Evolutionary conservation across 2,888 invertebrate species (phyloP).

Genomic region (Clostera curtula): DNA sequence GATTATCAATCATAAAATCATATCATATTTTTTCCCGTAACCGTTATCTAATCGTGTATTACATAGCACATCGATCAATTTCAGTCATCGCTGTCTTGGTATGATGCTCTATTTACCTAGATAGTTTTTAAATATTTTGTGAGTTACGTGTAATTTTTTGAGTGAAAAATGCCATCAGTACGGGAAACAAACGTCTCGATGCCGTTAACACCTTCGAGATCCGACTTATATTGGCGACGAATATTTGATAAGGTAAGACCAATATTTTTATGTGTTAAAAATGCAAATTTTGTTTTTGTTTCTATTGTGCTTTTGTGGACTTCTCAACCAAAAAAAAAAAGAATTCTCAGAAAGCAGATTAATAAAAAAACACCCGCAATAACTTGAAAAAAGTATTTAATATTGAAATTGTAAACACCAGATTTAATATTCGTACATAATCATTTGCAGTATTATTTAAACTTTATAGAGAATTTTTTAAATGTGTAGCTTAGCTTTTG

Average conservation of each 20-base stretch:
- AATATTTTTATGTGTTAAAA: constrained; percentile 3
- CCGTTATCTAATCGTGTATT: constrained; percentile 43
- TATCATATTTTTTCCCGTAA: constrained; percentile 21
- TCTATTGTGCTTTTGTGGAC: no score
- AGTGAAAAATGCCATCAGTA: constrained; percentile 53
- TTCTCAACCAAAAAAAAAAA: no score
- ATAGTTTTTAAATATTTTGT: constrained; percentile 24
- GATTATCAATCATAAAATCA: constrained; percentile 22
- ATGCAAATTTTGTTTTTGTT: constrained; percentile 1
- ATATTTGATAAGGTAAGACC: constrained; percentile 70
- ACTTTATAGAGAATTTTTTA: no score
- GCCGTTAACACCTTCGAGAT: constrained; percentile 59
- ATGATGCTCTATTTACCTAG: constrained; percentile 31
- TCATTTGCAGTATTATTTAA: no score
- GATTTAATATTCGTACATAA: no score
- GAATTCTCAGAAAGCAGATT: no score
- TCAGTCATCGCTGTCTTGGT: constrained; percentile 22
- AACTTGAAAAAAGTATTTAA: no score
- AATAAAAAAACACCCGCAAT: no score
- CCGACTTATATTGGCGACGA: constrained; percentile 66
- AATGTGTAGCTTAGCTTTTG: no score
- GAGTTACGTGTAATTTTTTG: constrained; percentile 17
- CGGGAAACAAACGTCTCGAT: constrained; percentile 57
- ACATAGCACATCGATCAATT: constrained; percentile 39
- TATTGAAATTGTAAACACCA: no score